phyloP scores from a whole-genome alignment of 1,140 invertebrate genomes.

The Zaprionus inermis region DNA sequence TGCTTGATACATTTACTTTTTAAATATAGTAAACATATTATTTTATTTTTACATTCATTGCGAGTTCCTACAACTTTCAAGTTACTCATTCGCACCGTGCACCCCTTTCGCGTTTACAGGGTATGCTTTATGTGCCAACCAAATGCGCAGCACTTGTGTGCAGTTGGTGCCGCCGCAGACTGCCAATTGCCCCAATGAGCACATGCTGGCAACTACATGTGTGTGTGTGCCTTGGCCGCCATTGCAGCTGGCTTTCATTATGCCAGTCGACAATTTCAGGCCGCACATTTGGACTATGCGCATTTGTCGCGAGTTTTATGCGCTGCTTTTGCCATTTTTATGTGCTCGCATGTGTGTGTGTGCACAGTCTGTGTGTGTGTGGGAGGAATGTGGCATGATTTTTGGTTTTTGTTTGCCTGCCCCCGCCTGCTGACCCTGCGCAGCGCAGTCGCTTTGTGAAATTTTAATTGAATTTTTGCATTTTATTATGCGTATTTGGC shows the following conservation, averaged over 20 bases:
- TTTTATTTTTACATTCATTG: background rate
- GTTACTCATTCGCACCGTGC: background rate
- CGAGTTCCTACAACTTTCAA: too few species aligned
- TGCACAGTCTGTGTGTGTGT: background rate
- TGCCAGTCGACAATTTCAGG: constrained; percentile 54
- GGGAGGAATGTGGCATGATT: constrained; percentile 37
- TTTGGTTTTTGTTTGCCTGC: constrained; percentile 45
- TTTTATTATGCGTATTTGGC: constrained; percentile 67
- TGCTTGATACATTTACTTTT: too few species aligned
- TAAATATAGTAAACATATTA: too few species aligned
- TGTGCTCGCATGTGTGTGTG: background rate
- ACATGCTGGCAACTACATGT: constrained; percentile 29
- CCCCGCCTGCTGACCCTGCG: background rate
- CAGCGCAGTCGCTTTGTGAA: constrained; percentile 62
- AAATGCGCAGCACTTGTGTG: constrained; percentile 72
- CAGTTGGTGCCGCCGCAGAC: constrained; percentile 68
- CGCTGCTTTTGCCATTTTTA: constrained; percentile 38
- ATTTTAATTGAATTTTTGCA: constrained; percentile 80
- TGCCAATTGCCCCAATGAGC: constrained; percentile 75
- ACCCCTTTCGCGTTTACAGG: background rate
- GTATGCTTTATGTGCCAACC: constrained; percentile 40
- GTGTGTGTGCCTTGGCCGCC: constrained; percentile 28
- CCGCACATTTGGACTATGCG: constrained; percentile 52
- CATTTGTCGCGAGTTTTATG: constrained; percentile 56
- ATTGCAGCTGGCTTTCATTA: constrained; percentile 69